These are phyloP conservation scores for Turdus rufiventris DNA, from an alignment of 2,113 vertebrate genomes.

Conservation along the genomic window DNA sequence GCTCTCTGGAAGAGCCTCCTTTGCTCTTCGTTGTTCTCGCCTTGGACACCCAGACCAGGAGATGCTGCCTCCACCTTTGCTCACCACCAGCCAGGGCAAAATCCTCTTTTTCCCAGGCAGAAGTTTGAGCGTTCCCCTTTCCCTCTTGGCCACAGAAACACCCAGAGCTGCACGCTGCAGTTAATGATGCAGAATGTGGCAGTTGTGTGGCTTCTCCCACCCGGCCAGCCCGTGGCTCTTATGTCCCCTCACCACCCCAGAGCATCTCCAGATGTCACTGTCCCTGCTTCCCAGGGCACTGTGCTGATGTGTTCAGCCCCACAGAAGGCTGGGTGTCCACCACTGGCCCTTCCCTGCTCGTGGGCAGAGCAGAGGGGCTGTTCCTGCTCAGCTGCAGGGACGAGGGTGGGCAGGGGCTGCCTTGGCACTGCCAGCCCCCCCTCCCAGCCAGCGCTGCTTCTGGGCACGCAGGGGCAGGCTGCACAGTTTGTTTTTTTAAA, in stretches of 20 bases:
- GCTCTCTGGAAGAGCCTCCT: not conserved
- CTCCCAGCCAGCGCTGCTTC: not conserved
- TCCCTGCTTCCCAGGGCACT: fast-evolving
- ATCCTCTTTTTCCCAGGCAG: not conserved
- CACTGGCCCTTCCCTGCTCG: fast-evolving
- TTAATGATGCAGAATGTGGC: not conserved
- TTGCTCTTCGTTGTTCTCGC: not conserved
- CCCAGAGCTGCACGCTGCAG: fast-evolving
- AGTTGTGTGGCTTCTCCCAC: not conserved
- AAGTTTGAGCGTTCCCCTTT: not conserved
- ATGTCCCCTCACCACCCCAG: not conserved
- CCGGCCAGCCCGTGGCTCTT: not conserved
- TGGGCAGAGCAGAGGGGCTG: not conserved
- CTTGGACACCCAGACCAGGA: not conserved
- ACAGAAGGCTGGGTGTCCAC: fast-evolving
- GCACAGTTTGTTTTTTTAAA: not conserved
- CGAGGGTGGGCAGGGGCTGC: not conserved
- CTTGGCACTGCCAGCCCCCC: not conserved
- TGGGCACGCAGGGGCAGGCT: not conserved
- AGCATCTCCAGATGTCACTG: not conserved
- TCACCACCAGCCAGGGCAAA: not conserved
- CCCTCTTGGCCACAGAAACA: not conserved
- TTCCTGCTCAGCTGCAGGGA: not conserved
- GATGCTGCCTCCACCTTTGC: not conserved
- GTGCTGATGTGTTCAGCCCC: not conserved